Evolutionary conservation across 1,140 invertebrate genomes (phyloP).

Genomic region (Cotesia chilonis): DNA sequence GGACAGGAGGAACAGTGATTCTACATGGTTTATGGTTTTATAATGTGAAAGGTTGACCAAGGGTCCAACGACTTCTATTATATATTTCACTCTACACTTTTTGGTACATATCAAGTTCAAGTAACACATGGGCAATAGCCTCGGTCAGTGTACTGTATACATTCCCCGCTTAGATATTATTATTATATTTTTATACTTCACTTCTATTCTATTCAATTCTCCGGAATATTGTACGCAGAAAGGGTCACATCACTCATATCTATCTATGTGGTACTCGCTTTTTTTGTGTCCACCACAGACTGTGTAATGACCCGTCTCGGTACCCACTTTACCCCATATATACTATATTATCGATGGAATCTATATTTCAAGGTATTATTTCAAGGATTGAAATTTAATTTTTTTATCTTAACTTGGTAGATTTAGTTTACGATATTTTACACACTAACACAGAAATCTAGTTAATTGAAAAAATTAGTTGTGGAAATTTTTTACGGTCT

Average conservation of each 20-base stretch:
- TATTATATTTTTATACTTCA: background rate
- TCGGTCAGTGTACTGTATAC: constrained; percentile 22
- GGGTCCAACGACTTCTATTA: constrained; percentile 30
- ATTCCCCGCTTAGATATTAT: constrained; percentile 31
- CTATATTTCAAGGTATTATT: constrained; percentile 47
- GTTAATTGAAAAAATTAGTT: no score
- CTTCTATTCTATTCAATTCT: constrained; percentile 6
- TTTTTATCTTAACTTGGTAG: constrained; percentile 34
- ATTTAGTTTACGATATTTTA: background rate
- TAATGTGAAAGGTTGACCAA: constrained; percentile 58
- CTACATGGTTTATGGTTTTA: constrained; percentile 59
- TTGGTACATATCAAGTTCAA: background rate
- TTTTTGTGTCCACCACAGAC: constrained; percentile 47
- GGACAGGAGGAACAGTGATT: constrained; percentile 31
- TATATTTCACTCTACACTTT: background rate
- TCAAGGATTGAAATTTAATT: constrained; percentile 27
- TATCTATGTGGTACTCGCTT: constrained; percentile 1
- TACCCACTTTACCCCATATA: constrained; percentile 32
- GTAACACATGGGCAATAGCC: constrained; percentile 48
- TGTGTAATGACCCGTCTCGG: constrained; percentile 60
- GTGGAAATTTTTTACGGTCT: no score
- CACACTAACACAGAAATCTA: no score
- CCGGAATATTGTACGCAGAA: constrained; percentile 37
- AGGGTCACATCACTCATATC: constrained; percentile 32
- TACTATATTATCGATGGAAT: constrained; percentile 50